Percentiles rank a stretch among this genome's conserved stretches.
Conservation (phyloP, 2,888 invertebrate genomes). For the Zaprionus lineosus region DNA sequence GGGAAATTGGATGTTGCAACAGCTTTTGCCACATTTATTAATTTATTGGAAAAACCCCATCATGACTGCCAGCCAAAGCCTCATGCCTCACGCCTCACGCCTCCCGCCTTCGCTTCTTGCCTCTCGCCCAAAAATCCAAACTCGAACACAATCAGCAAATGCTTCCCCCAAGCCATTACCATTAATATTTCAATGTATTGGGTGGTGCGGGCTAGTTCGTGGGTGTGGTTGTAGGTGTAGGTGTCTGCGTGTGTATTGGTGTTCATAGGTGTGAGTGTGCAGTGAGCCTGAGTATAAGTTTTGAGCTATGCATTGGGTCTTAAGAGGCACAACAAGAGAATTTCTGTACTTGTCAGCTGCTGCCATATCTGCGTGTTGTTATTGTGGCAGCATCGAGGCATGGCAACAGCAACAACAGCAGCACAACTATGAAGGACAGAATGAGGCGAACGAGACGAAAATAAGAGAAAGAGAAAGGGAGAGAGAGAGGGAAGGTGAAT, state of each 20-base stretch:
- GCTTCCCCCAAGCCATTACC: slow-evolving; percentile 63
- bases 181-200: slow-evolving; percentile 71
- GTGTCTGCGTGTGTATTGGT: neutral
- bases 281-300: slow-evolving; percentile 27
- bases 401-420: too few species aligned
- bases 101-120: slow-evolving; percentile 9
- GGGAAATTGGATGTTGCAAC: slow-evolving; percentile 47
- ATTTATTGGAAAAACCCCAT: slow-evolving; percentile 57
- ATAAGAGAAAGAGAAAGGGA: neutral
- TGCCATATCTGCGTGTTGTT: slow-evolving; percentile 72
- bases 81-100: neutral
- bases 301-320: slow-evolving; percentile 47
- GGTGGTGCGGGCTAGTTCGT: slow-evolving; percentile 5
- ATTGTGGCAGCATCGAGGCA: slow-evolving; percentile 38
- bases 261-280: neutral
- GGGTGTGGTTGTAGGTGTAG: neutral
- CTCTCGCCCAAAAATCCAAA: slow-evolving; percentile 19
- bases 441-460: too few species aligned
- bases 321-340: slow-evolving; percentile 47
- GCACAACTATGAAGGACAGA: too few species aligned
- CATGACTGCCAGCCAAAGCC: slow-evolving; percentile 9
- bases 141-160: slow-evolving; percentile 62
- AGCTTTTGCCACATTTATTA: slow-evolving; percentile 56
- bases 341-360: slow-evolving; percentile 71
- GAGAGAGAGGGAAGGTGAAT: neutral